Evolutionary conservation across 2,113 vertebrate species (phyloP), one percentile per base, ranked within the genome.

Genomic region (Neotoma lepida): DNA sequence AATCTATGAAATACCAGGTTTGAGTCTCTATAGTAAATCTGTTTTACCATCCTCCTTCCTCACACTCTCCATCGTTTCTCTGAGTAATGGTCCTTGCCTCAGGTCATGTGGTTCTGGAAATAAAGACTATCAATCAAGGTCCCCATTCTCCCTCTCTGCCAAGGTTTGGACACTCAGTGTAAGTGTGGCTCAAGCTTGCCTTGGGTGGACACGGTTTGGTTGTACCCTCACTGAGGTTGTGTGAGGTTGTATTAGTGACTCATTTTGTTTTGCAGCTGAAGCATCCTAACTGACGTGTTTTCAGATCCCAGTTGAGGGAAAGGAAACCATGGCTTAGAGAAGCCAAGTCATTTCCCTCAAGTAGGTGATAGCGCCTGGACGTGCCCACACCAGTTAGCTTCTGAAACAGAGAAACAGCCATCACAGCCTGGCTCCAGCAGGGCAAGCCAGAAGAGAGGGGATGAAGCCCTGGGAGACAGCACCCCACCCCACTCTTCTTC

Each of bases 201-300:
- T 8, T 33, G n/a, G 41, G 30, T 18, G 61, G 54, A 84, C 68
- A 33, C 4, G 12, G 18, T 76, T 90, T 46, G 26, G 71, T 64
- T 41, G 1, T 70, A 49, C 1, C 80, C 76, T 58, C 33, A 85
- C 66, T 73, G 46, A 51, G 26, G n/a, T 46, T 63, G 73, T 28
- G 77, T 30, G 51, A 9, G 41, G 70, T 90, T 33, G 28, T 33
- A 24, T 87, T 49, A 87, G 49, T 46, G 56, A 73, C 1, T 90
- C 39, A 35, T 91, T 95, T 54, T 94, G 22, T 89, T 44, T 95
- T 91, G 9, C 49, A 85, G 58, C 28, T 41, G 77, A 87, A 74
- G 73, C 73, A 71, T 64, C 33, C n/a, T 30, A 61, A 58, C 22
- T 56, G 86, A 73, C 2, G 0, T 51, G 12, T 56, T 80, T 39